A percentile compares a stretch with the other conserved stretches of the same genome.
These are phyloP conservation scores for Diplosoma virens DNA, from an alignment of 23 tunicate species.

Conservation along the genomic window DNA sequence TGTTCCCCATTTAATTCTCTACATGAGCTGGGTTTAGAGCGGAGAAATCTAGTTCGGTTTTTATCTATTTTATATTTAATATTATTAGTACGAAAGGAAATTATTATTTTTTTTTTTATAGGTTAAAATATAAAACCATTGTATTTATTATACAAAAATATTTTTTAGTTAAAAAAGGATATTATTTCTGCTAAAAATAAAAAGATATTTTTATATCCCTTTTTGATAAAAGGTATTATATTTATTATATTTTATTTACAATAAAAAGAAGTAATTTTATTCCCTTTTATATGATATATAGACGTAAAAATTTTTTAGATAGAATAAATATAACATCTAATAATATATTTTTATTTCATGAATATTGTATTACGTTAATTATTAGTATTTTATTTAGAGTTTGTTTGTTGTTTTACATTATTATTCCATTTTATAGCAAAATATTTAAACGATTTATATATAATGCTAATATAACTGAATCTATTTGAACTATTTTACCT, in stretches of 20 bases:
- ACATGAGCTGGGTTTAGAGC: conserved; percentile 42
- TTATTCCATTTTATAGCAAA: not conserved
- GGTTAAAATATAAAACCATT: not conserved
- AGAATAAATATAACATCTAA: not conserved
- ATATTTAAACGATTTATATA: not conserved
- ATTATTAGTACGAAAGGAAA: conserved; percentile 29
- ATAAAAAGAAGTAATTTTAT: not conserved
- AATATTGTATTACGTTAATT: not conserved
- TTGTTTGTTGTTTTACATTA: not conserved
- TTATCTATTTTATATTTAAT: conserved; percentile 1
- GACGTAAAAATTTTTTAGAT: not conserved
- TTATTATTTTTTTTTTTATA: not conserved
- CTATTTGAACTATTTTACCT: not conserved
- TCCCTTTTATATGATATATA: not conserved
- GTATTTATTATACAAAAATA: too few relatives aligned
- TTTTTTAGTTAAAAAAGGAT: too few relatives aligned
- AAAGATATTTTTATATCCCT: too few relatives aligned
- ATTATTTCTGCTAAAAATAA: too few relatives aligned
- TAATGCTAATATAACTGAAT: not conserved
- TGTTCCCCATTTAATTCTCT: conserved; percentile 15
- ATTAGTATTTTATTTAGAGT: not conserved
- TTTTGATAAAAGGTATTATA: too few relatives aligned
- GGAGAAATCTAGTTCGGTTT: conserved; percentile 32
- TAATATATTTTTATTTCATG: not conserved
- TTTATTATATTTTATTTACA: conserved; percentile 3